Base-by-base conservation (phyloP, 1,140 invertebrate genomes). In the Theocolax elegans region DNA sequence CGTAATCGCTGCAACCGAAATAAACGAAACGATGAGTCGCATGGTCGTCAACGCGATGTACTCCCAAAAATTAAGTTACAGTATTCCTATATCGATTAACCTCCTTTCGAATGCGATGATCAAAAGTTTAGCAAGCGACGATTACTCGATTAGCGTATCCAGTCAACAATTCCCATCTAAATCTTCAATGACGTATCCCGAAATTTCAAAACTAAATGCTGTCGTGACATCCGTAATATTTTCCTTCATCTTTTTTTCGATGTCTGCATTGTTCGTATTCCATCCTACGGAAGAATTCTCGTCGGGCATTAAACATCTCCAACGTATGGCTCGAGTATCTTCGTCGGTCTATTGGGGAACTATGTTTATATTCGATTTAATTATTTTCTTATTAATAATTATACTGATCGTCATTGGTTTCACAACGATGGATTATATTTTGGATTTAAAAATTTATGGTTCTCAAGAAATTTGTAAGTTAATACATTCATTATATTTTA, bases 301-400 rank as follows among this genome's bases (percentile, higher is more conserved):
- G 1, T 88, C 88, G 74, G 87, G 88, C 19, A 62, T 83, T 1
- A 92, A 92, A 76, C 91, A 92, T 71, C 80, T 92, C 10, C 91
- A 93, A 81, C 87, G 90, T 79, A 91, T 93, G 80, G 89, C 90
- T 12, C 91, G 91, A 38, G 86, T 90, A 2, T 80, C 87, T 9
- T 80, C 86, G 9, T 46, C 85, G 1, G 83, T 81, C 1, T 92
- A 90, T 74, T 92, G 91, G 91, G 40, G 85, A 9, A 85, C 88
- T 1, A 88, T 87, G 27, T 89, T 91, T 56, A 40, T 87, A 9
- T 91, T 90, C 83, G 91, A 92, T 74, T 79, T 86, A 51, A 79
- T 88, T 56, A 83, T 90, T 27, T 81, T 87, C 15, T 76, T 88
- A 2, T 0, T 78, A 0, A 59, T 74, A 3, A 56, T 76, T n/a